Percentiles rank a stretch among this genome's conserved stretches.
These are phyloP conservation scores for Anarsia innoxiella DNA, from an alignment of 2,888 invertebrate genomes.

Conservation along the genomic window DNA sequence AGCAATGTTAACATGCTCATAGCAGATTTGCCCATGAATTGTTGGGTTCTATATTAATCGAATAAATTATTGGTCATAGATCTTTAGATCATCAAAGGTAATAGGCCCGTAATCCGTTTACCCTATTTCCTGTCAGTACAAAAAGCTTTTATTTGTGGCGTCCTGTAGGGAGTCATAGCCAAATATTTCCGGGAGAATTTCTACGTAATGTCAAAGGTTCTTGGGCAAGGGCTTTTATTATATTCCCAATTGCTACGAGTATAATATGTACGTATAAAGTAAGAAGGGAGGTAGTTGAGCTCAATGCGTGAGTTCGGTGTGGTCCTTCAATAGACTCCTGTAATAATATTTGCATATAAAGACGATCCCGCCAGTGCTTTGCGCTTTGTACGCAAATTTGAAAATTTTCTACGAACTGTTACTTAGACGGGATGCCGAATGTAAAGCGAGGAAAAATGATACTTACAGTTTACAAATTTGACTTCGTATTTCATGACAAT, in stretches of 20 bases:
- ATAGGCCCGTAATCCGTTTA: slow-evolving; percentile 30
- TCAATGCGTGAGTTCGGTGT: slow-evolving; percentile 44
- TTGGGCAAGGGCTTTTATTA: slow-evolving; percentile 40
- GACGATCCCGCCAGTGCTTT: slow-evolving; percentile 47
- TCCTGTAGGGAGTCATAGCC: slow-evolving; percentile 27
- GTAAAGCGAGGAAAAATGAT: slow-evolving; percentile 17
- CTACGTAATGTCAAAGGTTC: slow-evolving; percentile 34
- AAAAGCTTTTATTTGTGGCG: slow-evolving; percentile 15
- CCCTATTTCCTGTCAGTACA: slow-evolving; percentile 24
- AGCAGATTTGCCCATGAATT: slow-evolving; percentile 67
- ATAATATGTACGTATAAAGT: slow-evolving; percentile 16
- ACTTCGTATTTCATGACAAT: too few relatives aligned
- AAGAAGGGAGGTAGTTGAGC: slow-evolving; percentile 30
- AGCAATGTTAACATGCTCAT: slow-evolving; percentile 66
- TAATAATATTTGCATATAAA: slow-evolving; percentile 67
- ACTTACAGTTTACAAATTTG: neutral
- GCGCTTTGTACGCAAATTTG: slow-evolving; percentile 56
- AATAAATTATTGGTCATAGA: slow-evolving; percentile 55
- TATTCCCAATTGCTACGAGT: slow-evolving; percentile 31
- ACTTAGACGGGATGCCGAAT: slow-evolving; percentile 20
- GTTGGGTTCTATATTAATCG: slow-evolving; percentile 51
- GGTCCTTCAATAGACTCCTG: slow-evolving; percentile 55
- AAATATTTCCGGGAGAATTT: slow-evolving; percentile 26
- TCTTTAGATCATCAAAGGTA: slow-evolving; percentile 36
- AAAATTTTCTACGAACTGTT: slow-evolving; percentile 47